A percentile compares a stretch with the other conserved stretches of the same genome.
phyloP scores from a whole-genome alignment of 2,888 invertebrate species.

The Scaptomyza caliginosa region DNA sequence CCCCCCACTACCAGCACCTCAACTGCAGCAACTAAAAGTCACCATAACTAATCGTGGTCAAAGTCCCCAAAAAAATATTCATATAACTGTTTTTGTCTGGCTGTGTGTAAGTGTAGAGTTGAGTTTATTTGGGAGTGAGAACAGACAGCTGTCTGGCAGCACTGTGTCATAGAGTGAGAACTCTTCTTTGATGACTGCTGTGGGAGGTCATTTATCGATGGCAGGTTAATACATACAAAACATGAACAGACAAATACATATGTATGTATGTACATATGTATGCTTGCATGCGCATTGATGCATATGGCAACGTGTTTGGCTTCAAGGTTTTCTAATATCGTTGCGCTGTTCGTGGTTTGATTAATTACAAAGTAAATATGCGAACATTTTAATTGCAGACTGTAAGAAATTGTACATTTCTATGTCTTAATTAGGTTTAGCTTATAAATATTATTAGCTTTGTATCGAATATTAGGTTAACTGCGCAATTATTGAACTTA shows the following conservation, averaged over 20 bases:
- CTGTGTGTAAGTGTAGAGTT: background rate
- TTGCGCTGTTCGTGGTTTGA: background rate
- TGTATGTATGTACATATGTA: background rate
- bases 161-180: background rate
- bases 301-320: background rate
- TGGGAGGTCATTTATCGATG: conserved; percentile 9
- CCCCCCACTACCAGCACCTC: background rate
- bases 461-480: background rate
- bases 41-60: background rate
- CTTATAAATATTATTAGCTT: background rate
- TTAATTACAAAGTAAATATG: background rate
- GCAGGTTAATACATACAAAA: background rate
- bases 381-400: background rate
- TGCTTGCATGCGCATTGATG: background rate
- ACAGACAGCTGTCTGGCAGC: background rate
- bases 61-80: conserved; percentile 7
- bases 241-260: background rate
- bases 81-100: background rate
- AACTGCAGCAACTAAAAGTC: background rate
- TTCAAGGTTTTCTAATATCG: conserved; percentile 1
- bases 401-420: too few species aligned
- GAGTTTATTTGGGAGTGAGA: background rate
- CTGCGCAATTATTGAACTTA: conserved; percentile 1
- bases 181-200: background rate
- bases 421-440: too few species aligned